These are phyloP conservation scores for Syrphus vitripennis DNA, from an alignment of 2,888 invertebrate genomes.

Conservation along the genomic window DNA sequence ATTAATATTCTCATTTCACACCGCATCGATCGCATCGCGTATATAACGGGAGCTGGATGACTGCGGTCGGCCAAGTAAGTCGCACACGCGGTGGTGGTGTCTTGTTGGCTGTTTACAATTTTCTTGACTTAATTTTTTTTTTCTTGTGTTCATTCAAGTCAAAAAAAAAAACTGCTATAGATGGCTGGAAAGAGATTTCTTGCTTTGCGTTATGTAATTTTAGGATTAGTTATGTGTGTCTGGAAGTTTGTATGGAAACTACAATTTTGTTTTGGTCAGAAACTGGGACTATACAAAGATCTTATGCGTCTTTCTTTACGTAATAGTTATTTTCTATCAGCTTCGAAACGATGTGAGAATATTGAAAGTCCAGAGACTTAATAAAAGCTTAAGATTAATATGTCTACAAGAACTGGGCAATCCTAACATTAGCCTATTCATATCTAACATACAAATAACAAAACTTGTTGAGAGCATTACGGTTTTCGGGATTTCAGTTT, in stretches of 20 bases:
- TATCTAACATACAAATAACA: too few species aligned
- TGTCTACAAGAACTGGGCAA: too few species aligned
- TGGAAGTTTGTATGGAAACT: background rate
- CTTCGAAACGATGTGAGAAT: too few species aligned
- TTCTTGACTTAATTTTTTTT: slow-evolving; percentile 39
- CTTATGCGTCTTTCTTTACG: slow-evolving; percentile 11
- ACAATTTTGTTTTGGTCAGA: background rate
- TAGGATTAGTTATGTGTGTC: slow-evolving; percentile 41
- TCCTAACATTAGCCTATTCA: too few species aligned
- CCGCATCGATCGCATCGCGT: slow-evolving; percentile 46
- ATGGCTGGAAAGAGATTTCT: slow-evolving; percentile 18
- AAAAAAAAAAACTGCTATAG: background rate
- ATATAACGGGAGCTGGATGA: slow-evolving; percentile 62
- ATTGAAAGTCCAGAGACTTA: too few species aligned
- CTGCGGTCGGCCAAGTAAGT: background rate
- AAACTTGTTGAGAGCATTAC: too few species aligned
- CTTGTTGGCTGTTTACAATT: slow-evolving; percentile 48
- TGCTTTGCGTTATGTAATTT: slow-evolving; percentile 41
- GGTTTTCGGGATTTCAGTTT: too few species aligned
- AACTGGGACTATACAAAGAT: background rate
- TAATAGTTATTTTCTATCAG: background rate
- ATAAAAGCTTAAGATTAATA: too few species aligned
- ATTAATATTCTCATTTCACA: slow-evolving; percentile 69
- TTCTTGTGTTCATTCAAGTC: background rate
- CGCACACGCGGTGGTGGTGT: background rate